Evolutionary conservation across 1,140 invertebrate species (phyloP), one percentile per base, ranked within the genome.

Genomic region (Sitodiplosis mosellana): DNA sequence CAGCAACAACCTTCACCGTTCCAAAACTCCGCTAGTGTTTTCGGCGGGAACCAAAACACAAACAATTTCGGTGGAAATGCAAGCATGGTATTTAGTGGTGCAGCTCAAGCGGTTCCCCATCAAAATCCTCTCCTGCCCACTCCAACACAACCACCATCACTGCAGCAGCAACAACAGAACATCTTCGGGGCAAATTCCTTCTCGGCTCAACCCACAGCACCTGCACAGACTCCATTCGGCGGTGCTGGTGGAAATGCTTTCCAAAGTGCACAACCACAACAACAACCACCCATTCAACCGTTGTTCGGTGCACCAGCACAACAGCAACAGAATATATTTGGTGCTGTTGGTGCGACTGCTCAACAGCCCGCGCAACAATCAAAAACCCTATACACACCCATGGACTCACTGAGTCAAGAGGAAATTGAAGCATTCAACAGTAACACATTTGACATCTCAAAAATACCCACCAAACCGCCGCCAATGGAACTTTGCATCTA

Each of bases 391-490:
- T 62, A 62, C 40, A 61, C 56, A 34, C 51, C 50, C 17, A 46
- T 61, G 47, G 56, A 56, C 21, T 53, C 59, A 22, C 43, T 64
- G 10, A 55, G 52, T 1, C 15, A 52, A 2, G 60, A 54, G 33
- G 58, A 62, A 46, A 58, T 64, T 18, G 55, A 60, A 22, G 58
- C 59, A 6, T 64, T 64, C 22, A 62, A 62, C 45, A 54, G 59
- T 1, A 54, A 55, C 0, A 47, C 49, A 14, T 64, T 64, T 48
- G 8, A 46, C 7, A 54, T 54, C 7, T 58, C 58, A 1, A 52
- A 54, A 33, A 49, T 64, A 41, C 61, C 61, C 11, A 55, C 55
- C 5, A 54, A 54, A 20, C 59, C 61, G 6, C 61, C 61, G 11
- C 58, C 61, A 12, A 48, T 53, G 12, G 58, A 63, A 38, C 50